Percentiles rank a stretch among this genome's conserved stretches.
phyloP scores from a whole-genome alignment of 2,888 invertebrate genomes.

The Oithona nana region DNA sequence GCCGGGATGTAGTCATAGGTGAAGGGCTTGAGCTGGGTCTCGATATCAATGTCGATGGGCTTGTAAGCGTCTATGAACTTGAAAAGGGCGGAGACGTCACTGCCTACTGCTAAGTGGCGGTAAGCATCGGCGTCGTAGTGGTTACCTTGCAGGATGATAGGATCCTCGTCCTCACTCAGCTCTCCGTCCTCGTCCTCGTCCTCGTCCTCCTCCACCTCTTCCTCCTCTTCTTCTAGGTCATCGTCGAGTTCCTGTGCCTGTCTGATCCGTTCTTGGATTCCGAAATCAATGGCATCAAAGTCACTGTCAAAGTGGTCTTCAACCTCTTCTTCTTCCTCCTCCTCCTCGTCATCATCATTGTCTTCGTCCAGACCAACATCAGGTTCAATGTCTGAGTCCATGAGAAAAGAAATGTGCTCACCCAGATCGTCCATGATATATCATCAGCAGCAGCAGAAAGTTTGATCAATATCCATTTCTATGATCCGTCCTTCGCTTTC shows the following conservation, averaged over 20 bases:
- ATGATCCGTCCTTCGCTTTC: too few species aligned
- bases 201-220: background rate
- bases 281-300: background rate
- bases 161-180: background rate
- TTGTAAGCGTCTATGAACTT: slow-evolving; percentile 48
- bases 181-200: background rate
- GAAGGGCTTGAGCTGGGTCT: slow-evolving; percentile 43
- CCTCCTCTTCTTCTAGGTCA: background rate
- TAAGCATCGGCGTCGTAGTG: slow-evolving; percentile 68
- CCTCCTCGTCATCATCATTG: background rate
- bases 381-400: background rate
- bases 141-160: slow-evolving; percentile 23
- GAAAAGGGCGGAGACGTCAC: slow-evolving; percentile 75
- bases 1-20: slow-evolving; percentile 91
- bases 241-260: background rate
- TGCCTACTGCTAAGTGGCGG: slow-evolving; percentile 54
- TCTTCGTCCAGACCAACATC: background rate
- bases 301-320: background rate
- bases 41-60: background rate
- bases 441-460: background rate
- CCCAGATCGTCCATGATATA: background rate
- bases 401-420: background rate
- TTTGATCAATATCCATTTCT: background rate
- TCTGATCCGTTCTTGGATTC: background rate
- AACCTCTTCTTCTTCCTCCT: background rate